Evolutionary conservation across 1,140 invertebrate genomes (phyloP), one percentile per base, ranked within the genome.

Genomic region (Wiebesia pumilae): DNA sequence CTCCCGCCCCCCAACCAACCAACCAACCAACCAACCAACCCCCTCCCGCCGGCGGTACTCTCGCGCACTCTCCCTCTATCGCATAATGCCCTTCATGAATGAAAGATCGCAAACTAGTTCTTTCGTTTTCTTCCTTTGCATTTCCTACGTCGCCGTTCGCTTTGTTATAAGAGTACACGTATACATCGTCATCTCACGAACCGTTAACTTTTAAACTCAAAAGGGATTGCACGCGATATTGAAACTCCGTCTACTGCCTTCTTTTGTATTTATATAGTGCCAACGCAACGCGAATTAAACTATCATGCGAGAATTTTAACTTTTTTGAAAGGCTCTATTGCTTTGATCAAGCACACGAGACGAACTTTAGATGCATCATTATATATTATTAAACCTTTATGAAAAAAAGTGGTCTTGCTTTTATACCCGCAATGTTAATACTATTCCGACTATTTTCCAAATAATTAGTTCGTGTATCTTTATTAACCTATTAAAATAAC

Each of bases 71-170:
- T 7, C 30, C 21, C 30, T 58, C 33, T n/a, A 43, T 75, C 58
- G 47, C 40, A 81, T 58, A 69, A 81, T 81, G 38, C 77, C 83
- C 83, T 80, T 85, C 83, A 85, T 85, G 84, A 85, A 85, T 85
- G 84, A 85, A 85, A 85, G 58, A 85, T 85, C 40, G 33, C 43
- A 65, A 58, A 85, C 84, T 85, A 81, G 62, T 85, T 85, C 67
- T 81, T 81, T n/a, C 58, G 27, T 65, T 79, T 81, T 40, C 54
- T 30, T 81, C 33, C 40, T 81, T 47, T 84, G 65, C 83, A 78
- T 78, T 77, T 27, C 67, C 24, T 30, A 30, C 43, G 67, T 51
- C 81, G 14, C 19, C n/a, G 43, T 35, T 38, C 40, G 58, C 83
- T 77, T 83, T 83, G 81, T 82, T 82, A 38, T 30, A 30, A 27